These are phyloP conservation scores for Melieria omissa DNA, from an alignment of 2,888 invertebrate genomes.

Conservation along the genomic window DNA sequence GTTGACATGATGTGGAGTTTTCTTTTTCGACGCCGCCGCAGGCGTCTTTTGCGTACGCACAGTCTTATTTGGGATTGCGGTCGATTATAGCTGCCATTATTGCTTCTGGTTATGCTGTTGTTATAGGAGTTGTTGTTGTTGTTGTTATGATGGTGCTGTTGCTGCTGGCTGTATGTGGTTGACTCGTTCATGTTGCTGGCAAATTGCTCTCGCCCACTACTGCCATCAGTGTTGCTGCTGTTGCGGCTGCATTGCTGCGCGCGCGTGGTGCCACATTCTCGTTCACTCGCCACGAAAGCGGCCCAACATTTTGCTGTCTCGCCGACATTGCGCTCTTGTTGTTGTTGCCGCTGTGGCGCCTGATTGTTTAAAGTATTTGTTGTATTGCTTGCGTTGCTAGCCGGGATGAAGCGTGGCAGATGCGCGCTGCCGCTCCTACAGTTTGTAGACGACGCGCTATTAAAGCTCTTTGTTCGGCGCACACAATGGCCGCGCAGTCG, in stretches of 20 bases:
- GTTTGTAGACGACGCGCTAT: too few relatives aligned
- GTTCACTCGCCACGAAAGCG: background rate
- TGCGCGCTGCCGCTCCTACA: background rate
- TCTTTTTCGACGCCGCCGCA: conserved; percentile 61
- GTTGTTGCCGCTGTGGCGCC: conserved; percentile 18
- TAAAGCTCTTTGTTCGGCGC: conserved; percentile 1
- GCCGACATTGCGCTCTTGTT: background rate
- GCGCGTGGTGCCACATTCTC: background rate
- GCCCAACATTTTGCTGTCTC: background rate
- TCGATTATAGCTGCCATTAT: conserved; percentile 34
- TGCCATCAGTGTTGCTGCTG: conserved; percentile 26
- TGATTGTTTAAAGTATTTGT: conserved; percentile 37
- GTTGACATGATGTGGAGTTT: conserved; percentile 42
- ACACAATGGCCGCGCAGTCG: conserved; percentile 2
- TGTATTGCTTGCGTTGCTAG: conserved; percentile 31
- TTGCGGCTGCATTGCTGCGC: conserved; percentile 1
- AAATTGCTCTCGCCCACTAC: conserved; percentile 11
- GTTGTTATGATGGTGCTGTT: conserved; percentile 34
- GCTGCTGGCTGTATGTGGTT: background rate
- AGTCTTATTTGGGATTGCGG: conserved; percentile 59
- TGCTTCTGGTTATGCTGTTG: conserved; percentile 36
- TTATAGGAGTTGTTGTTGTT: conserved; percentile 28
- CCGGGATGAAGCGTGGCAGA: background rate
- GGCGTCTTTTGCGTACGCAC: conserved; percentile 60
- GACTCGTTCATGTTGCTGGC: background rate